These are phyloP conservation scores for Eulemur albifrons DNA, from an alignment of 2,797 vertebrate species.

Conservation along the genomic window DNA sequence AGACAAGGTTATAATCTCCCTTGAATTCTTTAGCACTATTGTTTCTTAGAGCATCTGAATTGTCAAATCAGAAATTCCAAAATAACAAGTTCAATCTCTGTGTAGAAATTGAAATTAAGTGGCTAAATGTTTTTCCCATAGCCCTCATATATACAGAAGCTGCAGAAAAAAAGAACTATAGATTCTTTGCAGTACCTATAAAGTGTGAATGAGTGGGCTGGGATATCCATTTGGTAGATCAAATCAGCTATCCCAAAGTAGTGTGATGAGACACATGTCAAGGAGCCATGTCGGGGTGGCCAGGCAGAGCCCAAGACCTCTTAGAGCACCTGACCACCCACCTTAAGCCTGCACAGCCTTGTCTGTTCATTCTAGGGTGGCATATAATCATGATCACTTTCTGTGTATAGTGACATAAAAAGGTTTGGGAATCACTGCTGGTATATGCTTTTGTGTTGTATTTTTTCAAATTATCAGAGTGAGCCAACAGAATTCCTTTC, in stretches of 20 bases:
- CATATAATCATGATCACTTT: background rate
- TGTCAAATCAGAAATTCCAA: background rate
- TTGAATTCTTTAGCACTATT: background rate
- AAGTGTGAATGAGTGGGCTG: background rate
- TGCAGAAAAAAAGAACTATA: background rate
- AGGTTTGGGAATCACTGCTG: background rate
- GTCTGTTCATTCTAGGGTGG: background rate
- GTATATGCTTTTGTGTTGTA: background rate
- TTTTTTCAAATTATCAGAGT: background rate
- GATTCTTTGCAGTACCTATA: background rate
- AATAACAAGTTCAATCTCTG: background rate
- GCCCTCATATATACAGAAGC: background rate
- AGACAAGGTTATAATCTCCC: background rate
- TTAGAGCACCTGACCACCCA: background rate
- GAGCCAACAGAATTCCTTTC: background rate
- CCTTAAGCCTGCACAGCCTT: background rate
- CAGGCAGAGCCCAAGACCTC: background rate
- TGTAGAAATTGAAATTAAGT: background rate
- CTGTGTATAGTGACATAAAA: background rate
- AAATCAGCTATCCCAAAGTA: background rate
- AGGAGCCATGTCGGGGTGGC: background rate
- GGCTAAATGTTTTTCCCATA: background rate
- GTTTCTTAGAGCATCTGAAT: background rate
- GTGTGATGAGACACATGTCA: background rate
- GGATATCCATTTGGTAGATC: background rate